Base-by-base conservation (phyloP, 2,797 vertebrate species). In the Cephalopachus bancanus region DNA sequence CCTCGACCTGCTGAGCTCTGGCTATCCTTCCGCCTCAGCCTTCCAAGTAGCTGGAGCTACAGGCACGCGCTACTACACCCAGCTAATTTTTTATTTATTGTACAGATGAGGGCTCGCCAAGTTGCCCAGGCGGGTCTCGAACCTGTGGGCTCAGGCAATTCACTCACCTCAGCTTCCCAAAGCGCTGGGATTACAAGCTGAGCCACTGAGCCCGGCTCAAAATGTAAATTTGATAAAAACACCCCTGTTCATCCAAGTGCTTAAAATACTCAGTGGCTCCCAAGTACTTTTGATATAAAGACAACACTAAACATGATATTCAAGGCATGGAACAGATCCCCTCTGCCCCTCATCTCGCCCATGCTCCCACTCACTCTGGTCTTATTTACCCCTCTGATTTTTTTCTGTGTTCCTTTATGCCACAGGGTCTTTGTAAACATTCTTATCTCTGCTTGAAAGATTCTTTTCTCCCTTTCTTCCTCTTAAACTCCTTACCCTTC, bases 201-300 rank as follows among this genome's bases (percentile, higher is more conserved):
- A 44, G 44, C 6, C 44, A 44, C 44, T 7, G 6, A 44, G 44
- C 44, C 44, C 44, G 44, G 44, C 6, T 4, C 44, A 44, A 44
- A 14, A 78, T 96, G 93, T 11, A 0, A 37, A 37, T 37, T 37
- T 37, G 37, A 37, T 37, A 95, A 65, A 96, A 89, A 94, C 96
- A 96, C 96, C 93, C 85, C 37, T 37, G 37, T 37, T 37, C 37
- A 37, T 37, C 37, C 3, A 2, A 14, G 12, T 55, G 12, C 10
- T 71, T 59, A 7, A 72, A 33, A 53, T 30, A 10, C 28, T 71
- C 5, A 14, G 26, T 62, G 28, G 67, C n/a, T 72, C 62, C 19
- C 57, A 49, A 44, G 24, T 20, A 55, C 57, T 88, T 80, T 62
- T 28, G 49, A 44, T 60, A 51, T 6, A n/a, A n/a, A 93, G 12